Conservation (phyloP, 2,888 invertebrate species). For the Miltochrista miniata region DNA sequence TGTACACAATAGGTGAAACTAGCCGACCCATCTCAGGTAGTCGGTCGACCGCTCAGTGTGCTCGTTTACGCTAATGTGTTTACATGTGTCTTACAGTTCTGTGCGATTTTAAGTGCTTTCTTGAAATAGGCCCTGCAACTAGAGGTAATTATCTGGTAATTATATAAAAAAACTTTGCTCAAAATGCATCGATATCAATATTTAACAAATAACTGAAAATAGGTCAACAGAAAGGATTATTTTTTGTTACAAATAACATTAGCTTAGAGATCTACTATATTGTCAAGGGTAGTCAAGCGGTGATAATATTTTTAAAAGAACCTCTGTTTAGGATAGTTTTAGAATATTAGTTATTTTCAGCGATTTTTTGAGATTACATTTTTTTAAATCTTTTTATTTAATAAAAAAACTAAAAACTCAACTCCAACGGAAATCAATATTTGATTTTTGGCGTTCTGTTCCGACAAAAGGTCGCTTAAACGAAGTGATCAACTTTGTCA, state of each 20-base stretch:
- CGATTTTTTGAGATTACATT: background rate
- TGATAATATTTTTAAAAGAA: background rate
- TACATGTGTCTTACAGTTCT: background rate
- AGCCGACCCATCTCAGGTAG: background rate
- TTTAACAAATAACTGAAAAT: background rate
- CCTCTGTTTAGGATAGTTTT: slow-evolving; percentile 1
- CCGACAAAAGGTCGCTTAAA: slow-evolving; percentile 12
- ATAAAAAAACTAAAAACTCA: slow-evolving; percentile 10
- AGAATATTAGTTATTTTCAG: background rate
- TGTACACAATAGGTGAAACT: no score
- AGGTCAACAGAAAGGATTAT: background rate
- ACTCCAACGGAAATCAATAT: slow-evolving; percentile 10
- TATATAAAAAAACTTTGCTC: background rate
- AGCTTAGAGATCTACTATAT: background rate
- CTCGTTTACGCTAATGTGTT: background rate
- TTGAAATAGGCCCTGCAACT: background rate
- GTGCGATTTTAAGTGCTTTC: slow-evolving; percentile 1
- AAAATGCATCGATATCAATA: background rate
- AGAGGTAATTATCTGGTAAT: slow-evolving; percentile 1
- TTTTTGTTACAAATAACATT: background rate
- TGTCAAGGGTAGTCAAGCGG: background rate
- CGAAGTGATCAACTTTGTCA: slow-evolving; percentile 12
- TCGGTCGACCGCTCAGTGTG: background rate
- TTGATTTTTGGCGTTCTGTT: slow-evolving; percentile 15
- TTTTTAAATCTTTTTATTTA: background rate